These are phyloP conservation scores for Pristiophorus japonicus DNA, from an alignment of 2,113 vertebrate species.

Conservation along the genomic window DNA sequence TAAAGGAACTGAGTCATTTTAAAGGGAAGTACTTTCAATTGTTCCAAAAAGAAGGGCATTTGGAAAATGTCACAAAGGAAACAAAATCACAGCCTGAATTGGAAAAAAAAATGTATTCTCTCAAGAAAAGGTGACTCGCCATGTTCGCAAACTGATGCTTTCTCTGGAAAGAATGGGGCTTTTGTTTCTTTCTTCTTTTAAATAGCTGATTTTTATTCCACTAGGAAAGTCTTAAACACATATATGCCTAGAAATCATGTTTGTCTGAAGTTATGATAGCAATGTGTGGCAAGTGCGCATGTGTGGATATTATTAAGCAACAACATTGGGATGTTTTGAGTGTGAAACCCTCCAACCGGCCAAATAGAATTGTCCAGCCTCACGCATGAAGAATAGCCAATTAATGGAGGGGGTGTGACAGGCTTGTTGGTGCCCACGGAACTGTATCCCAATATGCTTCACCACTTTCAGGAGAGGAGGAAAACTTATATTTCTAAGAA, in stretches of 20 bases:
- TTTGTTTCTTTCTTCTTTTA: neutral
- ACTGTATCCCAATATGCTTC: neutral
- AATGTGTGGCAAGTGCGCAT: neutral
- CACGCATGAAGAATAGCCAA: neutral
- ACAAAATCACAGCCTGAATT: neutral
- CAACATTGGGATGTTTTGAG: neutral
- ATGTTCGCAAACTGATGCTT: no score
- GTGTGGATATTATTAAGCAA: neutral
- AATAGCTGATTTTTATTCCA: neutral
- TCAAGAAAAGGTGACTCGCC: neutral
- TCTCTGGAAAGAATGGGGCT: neutral
- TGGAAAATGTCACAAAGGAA: conserved; percentile 25
- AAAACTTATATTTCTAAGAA: neutral
- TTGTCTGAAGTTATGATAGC: neutral
- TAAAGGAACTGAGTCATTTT: conserved; percentile 34
- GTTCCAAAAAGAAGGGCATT: neutral
- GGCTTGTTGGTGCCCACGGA: neutral
- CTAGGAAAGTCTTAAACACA: neutral
- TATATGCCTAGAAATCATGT: neutral
- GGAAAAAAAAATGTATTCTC: neutral
- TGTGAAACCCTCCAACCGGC: neutral
- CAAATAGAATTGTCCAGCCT: neutral
- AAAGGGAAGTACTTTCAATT: conserved; percentile 27
- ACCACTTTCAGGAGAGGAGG: neutral
- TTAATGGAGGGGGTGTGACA: neutral